These are phyloP conservation scores for Acromyrmex heyeri DNA, from an alignment of 1,140 invertebrate species.

Conservation along the genomic window DNA sequence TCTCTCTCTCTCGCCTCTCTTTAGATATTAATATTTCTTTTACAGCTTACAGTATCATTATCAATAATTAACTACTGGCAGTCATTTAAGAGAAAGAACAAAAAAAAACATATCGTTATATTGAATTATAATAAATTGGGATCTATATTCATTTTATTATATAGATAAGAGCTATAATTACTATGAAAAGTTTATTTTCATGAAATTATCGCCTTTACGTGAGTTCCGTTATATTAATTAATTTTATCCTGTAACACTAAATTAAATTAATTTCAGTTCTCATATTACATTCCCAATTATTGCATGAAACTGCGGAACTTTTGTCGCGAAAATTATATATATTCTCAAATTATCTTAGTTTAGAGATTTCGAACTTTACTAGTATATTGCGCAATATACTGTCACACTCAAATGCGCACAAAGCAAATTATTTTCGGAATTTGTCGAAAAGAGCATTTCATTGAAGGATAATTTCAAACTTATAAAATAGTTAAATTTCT, in stretches of 20 bases:
- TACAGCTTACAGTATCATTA: neutral
- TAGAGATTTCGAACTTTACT: constrained; percentile 4
- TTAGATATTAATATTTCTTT: neutral
- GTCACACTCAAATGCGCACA: neutral
- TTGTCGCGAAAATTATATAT: neutral
- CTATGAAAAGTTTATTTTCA: neutral
- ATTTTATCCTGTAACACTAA: neutral
- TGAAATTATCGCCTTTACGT: neutral
- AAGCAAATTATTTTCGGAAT: neutral
- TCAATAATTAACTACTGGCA: neutral
- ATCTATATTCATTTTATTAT: constrained; percentile 10
- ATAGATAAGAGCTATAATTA: neutral
- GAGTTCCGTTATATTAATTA: constrained; percentile 7
- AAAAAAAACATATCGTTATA: neutral
- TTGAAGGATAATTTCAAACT: neutral
- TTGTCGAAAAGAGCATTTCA: neutral
- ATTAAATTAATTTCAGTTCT: constrained; percentile 15
- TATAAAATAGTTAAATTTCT: constrained; percentile 28
- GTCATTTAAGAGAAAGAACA: neutral
- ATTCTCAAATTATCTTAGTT: constrained; percentile 38
- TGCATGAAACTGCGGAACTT: neutral
- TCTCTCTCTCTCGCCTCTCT: too few species aligned
- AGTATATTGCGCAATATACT: neutral
- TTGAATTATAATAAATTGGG: neutral
- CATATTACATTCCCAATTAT: constrained; percentile 14